phyloP scores from a whole-genome alignment of 2,113 vertebrate species.

The Pipra filicauda region DNA sequence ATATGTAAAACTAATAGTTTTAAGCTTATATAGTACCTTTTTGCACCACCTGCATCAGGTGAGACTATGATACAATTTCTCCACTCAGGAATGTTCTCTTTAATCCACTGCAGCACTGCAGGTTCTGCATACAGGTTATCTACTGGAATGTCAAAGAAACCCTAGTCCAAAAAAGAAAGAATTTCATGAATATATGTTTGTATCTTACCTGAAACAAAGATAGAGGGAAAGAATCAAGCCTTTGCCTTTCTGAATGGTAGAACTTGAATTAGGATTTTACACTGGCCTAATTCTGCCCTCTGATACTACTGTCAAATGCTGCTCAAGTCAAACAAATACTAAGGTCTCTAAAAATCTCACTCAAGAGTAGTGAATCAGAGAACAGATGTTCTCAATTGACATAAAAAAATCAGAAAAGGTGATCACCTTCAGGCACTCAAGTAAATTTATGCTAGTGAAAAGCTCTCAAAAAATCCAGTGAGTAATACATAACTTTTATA shows the following conservation, averaged over 20 bases:
- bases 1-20: background rate
- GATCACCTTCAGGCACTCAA: background rate
- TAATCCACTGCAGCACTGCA: slow-evolving; percentile 93
- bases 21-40: slow-evolving; percentile 78
- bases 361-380: background rate
- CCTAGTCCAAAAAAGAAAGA: slow-evolving; percentile 69
- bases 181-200: background rate
- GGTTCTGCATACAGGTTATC: slow-evolving; percentile 96
- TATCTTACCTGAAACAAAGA: background rate
- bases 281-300: background rate
- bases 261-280: background rate
- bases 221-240: background rate
- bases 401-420: background rate
- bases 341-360: background rate
- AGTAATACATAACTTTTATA: background rate
- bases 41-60: slow-evolving; percentile 93
- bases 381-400: background rate
- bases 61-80: slow-evolving; percentile 92
- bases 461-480: background rate
- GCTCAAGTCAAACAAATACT: background rate
- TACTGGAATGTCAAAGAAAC: slow-evolving; percentile 96
- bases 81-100: slow-evolving; percentile 91
- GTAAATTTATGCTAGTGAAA: background rate
- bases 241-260: background rate
- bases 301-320: background rate